A percentile compares a stretch with the other conserved stretches of the same genome.
These are phyloP conservation scores for Bucco capensis DNA, from an alignment of 2,113 vertebrate genomes.

Conservation along the genomic window DNA sequence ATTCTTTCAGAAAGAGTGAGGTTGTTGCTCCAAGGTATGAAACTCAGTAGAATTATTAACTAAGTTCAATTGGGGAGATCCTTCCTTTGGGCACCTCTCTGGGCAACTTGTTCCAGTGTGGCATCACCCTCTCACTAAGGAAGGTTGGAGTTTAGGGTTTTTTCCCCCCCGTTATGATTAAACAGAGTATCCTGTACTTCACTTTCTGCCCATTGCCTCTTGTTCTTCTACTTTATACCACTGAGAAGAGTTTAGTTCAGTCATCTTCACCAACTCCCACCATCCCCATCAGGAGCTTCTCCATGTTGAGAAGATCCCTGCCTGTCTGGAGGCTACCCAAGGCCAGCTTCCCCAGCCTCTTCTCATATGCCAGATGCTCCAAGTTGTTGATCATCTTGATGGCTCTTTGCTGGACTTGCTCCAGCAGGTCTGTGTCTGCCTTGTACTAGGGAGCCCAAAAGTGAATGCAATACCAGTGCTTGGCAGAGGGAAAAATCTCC, in stretches of 20 bases:
- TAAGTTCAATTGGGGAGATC: neutral
- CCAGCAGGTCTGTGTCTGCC: neutral
- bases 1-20: neutral
- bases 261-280: neutral
- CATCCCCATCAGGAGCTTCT: neutral
- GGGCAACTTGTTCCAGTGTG: neutral
- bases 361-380: neutral
- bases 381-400: neutral
- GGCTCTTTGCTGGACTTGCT: neutral
- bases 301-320: neutral
- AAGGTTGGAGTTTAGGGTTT: neutral
- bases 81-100: neutral
- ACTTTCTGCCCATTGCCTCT: neutral
- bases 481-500: neutral
- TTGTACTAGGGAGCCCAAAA: neutral
- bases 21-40: neutral
- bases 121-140: neutral
- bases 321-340: neutral
- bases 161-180: neutral
- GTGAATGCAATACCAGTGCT: neutral
- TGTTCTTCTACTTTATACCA: neutral
- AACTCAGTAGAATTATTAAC: slow-evolving; percentile 43
- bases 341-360: neutral
- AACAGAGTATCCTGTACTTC: neutral
- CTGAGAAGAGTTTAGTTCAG: neutral